Evolutionary conservation across 2,888 invertebrate genomes (phyloP), one percentile per base, ranked within the genome.

Genomic region (Athalia cordata): DNA sequence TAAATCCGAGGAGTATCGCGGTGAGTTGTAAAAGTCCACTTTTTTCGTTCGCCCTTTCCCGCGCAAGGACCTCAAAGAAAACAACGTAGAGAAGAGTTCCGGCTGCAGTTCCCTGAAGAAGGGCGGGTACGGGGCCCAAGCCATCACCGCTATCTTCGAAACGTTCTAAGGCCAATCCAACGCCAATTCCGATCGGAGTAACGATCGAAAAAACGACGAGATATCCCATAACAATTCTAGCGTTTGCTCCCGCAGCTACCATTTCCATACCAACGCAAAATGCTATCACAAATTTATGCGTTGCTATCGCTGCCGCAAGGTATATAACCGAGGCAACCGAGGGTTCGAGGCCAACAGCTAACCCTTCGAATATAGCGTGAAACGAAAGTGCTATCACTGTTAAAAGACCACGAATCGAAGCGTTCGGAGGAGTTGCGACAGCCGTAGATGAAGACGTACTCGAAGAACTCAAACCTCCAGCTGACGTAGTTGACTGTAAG

Each of bases 71-170:
- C 90, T 96, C 96, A 90, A 96, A 95, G 90, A 95, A 95, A 2
- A 95, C 95, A 11, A 96, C 95, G 90, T 95, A 96, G 11, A 96
- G 90, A 74, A 96, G 92, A 0, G 96, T 96, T 5, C 96, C 96
- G 72, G 95, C 94, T 0, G 96, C 95, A 91, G 96, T 92, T 5
- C 95, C 95, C 88, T 95, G 95, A 3, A 93, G 90, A 29, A 93
- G 91, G 4, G 93, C 91, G 5, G 92, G 92, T 0, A 91, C 90
- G 0, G 92, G 89, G 3, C 90, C 90, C 5, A 90, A 85, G 11
- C 89, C 89, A 66, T 91, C 91, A 81, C 91, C 91, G 82, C 89
- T 88, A 77, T 87, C 89, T 50, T 88, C 87, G 50, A 89, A 85
- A 11, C 59, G 15, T 0, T 90, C 90, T 43, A 93, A 87, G 0